Base-by-base conservation (phyloP, 2,797 vertebrate species). In the Lacerta viridis region DNA sequence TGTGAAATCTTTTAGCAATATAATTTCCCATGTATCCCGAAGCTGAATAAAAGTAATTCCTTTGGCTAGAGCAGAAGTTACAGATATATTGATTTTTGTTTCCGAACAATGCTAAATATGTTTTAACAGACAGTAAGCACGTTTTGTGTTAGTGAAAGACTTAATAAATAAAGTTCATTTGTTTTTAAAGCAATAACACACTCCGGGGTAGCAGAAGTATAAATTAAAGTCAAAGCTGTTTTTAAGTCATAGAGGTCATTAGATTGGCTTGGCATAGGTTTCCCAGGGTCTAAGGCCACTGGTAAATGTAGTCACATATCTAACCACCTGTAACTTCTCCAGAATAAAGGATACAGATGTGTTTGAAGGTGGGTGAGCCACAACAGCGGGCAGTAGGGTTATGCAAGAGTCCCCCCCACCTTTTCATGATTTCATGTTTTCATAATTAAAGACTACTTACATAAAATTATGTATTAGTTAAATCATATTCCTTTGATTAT, bases 91-190 rank as follows among this genome's bases (percentile, higher is more conserved):
- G 90, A 81, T 88, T 92, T 93, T 80, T 87, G n/a, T 90, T 92
- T 89, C 83, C 86, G 81, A 93, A 64, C 36, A 85, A 55, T 91
- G 46, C n/a, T 89, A 64, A 18, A 23, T 81, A 55, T 2, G 0
- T 93, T 92, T 92, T 85, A 50, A 80, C 17, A 55, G 61, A 13
- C 41, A 86, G 3, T 23, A 18, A 23, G 5, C 43, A 36, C 90
- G 87, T 93, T 93, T 82, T 82, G 13, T n/a, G n/a, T 50, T 61
- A 41, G 33, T 59, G 68, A 84, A 80, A 79, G 33, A 50, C 23
- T 41, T 71, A 79, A 93, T 90, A 84, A 94, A 92, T 92, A 88
- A 79, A 86, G 59, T 90, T 84, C 89, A 68, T 78, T 90, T 89
- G 88, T 81, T 89, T 82, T 92, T 89, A 94, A 68, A 94, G 61